These are phyloP conservation scores for Psittacula echo DNA, from an alignment of 2,797 vertebrate species.

Conservation along the genomic window DNA sequence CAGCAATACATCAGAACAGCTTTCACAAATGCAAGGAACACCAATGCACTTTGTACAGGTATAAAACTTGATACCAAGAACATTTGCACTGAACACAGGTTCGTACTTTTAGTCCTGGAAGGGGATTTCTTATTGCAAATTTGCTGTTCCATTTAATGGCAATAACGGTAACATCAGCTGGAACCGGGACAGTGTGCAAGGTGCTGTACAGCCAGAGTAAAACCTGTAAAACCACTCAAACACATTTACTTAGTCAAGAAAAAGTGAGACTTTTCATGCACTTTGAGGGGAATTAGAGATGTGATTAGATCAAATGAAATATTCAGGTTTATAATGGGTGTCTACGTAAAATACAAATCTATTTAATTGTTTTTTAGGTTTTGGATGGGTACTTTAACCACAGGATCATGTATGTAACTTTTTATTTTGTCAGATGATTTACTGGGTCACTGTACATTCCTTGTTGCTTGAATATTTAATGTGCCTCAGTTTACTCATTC, in stretches of 20 bases:
- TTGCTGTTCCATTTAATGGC: not conserved
- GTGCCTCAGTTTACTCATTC: not conserved
- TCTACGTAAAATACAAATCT: not conserved
- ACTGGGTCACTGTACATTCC: not conserved
- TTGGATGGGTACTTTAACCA: not conserved
- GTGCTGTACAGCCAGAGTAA: not conserved
- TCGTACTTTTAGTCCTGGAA: not conserved
- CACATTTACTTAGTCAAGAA: not conserved
- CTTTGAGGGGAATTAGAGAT: not conserved
- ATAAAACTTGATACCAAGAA: not conserved
- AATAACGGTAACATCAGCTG: not conserved
- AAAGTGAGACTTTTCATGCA: not conserved
- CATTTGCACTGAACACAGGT: too few species aligned
- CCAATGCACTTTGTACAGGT: not conserved
- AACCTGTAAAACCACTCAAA: not conserved
- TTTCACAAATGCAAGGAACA: not conserved
- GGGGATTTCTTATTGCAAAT: not conserved
- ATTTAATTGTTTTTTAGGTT: not conserved
- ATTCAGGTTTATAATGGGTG: not conserved
- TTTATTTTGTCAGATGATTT: not conserved
- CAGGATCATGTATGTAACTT: not conserved
- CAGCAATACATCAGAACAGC: not conserved
- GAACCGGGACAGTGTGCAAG: not conserved
- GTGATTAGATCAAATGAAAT: not conserved
- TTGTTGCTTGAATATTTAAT: not conserved